A percentile compares a stretch with the other conserved stretches of the same genome.
These are phyloP conservation scores for Hypolimnas misippus DNA, from an alignment of 2,888 invertebrate species.

Conservation along the genomic window DNA sequence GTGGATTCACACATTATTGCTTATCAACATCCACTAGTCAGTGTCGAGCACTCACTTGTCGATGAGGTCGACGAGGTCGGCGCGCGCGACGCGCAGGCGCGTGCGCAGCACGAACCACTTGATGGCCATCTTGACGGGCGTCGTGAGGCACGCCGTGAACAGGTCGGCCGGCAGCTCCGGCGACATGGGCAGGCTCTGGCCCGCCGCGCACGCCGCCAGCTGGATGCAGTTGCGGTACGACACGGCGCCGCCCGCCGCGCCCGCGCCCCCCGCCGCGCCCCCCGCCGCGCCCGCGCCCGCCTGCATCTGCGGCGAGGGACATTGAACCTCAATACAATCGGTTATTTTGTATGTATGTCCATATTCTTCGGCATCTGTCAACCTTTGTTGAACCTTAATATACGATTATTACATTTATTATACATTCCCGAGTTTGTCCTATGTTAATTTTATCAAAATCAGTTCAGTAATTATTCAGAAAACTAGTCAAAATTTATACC, in stretches of 20 bases:
- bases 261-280: constrained; percentile 31
- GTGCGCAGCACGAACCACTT: constrained; percentile 97
- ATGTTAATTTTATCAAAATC: too few relatives aligned
- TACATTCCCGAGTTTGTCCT: too few relatives aligned
- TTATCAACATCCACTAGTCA: too few relatives aligned
- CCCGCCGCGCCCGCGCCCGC: constrained; percentile 33
- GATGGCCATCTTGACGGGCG: constrained; percentile 98
- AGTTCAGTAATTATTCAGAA: too few relatives aligned
- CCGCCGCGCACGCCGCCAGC: constrained; percentile 97
- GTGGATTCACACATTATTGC: too few relatives aligned
- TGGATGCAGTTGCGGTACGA: constrained; percentile 97
- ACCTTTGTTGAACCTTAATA: too few relatives aligned
- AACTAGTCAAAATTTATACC: too few relatives aligned
- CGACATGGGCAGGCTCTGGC: constrained; percentile 97
- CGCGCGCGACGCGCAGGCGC: constrained; percentile 90
- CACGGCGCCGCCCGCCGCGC: constrained; percentile 56
- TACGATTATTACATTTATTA: too few relatives aligned
- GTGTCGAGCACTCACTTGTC: constrained; percentile 97
- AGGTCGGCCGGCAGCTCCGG: constrained; percentile 98
- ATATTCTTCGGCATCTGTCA: too few relatives aligned
- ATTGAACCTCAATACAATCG: too few relatives aligned
- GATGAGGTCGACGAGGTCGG: constrained; percentile 92
- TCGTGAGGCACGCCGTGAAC: constrained; percentile 99
- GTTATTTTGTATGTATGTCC: too few relatives aligned
- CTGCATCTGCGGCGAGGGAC: constrained; percentile 43